phyloP scores from a whole-genome alignment of 2,888 invertebrate species.

The Yponomeuta plumbellus region DNA sequence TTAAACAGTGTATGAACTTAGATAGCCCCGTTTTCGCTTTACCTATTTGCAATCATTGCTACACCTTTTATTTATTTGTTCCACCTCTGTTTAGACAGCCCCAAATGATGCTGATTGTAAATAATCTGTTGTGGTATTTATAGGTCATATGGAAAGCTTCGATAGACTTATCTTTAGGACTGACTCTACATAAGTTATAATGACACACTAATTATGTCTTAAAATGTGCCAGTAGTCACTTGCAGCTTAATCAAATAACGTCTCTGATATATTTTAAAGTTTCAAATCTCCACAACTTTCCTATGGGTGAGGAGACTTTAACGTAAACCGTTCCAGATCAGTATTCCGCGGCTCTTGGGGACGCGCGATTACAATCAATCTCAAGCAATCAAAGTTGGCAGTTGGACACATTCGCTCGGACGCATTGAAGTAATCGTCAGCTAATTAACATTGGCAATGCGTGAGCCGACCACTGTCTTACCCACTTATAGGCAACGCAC shows the following conservation, averaged over 20 bases:
- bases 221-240: not conserved
- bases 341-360: conserved; percentile 46
- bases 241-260: not conserved
- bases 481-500: conserved; percentile 68
- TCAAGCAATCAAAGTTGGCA: conserved; percentile 36
- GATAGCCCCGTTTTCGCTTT: conserved; percentile 53
- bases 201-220: not conserved
- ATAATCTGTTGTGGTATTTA: not conserved
- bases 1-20: conserved; percentile 56
- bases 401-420: conserved; percentile 47
- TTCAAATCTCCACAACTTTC: not conserved
- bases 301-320: not conserved
- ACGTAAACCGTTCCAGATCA: conserved; percentile 42
- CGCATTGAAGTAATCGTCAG: conserved; percentile 60
- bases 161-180: not conserved
- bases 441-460: conserved; percentile 73
- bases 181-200: not conserved
- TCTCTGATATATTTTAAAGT: too few relatives aligned
- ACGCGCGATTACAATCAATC: conserved; percentile 50
- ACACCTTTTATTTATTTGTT: conserved; percentile 28
- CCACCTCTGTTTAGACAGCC: not conserved
- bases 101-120: not conserved
- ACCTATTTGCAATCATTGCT: conserved; percentile 24
- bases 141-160: not conserved
- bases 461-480: conserved; percentile 65